Percentiles rank a stretch among this genome's conserved stretches.
These are phyloP conservation scores for Mungos mungo DNA, from an alignment of 2,113 vertebrate genomes.

Conservation along the genomic window DNA sequence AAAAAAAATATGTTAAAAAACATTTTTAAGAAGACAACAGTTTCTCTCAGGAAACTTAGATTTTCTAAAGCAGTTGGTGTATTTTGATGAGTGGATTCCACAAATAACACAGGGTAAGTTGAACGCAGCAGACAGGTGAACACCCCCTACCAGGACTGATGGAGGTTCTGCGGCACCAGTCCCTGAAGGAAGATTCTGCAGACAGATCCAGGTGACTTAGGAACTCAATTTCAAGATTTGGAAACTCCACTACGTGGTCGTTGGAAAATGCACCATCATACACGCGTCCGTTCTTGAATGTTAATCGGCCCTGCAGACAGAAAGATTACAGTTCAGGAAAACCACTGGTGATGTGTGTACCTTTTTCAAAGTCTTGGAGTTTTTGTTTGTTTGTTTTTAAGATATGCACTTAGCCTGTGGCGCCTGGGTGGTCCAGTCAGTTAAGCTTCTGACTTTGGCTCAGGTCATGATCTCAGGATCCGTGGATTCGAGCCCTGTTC, in stretches of 20 bases:
- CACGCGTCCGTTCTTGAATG: conserved; percentile 85
- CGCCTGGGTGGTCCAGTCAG: no score
- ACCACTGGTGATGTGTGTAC: not conserved
- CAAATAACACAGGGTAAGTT: fast-evolving
- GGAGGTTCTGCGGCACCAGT: not conserved
- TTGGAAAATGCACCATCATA: conserved; percentile 87
- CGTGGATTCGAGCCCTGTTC: fast-evolving
- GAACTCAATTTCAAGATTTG: conserved; percentile 26
- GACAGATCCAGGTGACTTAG: conserved; percentile 6
- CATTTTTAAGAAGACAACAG: no score
- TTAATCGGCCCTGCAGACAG: conserved; percentile 86
- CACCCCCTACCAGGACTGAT: conserved; percentile 74
- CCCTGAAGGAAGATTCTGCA: not conserved
- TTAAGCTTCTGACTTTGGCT: no score
- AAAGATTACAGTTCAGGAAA: not conserved
- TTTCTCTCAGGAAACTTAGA: not conserved
- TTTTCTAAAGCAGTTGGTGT: not conserved
- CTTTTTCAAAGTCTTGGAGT: not conserved
- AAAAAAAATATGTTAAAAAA: no score
- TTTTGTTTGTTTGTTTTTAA: not conserved
- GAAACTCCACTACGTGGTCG: conserved; percentile 81
- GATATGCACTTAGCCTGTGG: not conserved
- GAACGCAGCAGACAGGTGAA: not conserved
- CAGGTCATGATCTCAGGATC: no score
- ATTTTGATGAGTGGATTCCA: not conserved